These are phyloP conservation scores for Paedocypris sp. DNA, from an alignment of 2,113 vertebrate genomes.

Conservation along the genomic window DNA sequence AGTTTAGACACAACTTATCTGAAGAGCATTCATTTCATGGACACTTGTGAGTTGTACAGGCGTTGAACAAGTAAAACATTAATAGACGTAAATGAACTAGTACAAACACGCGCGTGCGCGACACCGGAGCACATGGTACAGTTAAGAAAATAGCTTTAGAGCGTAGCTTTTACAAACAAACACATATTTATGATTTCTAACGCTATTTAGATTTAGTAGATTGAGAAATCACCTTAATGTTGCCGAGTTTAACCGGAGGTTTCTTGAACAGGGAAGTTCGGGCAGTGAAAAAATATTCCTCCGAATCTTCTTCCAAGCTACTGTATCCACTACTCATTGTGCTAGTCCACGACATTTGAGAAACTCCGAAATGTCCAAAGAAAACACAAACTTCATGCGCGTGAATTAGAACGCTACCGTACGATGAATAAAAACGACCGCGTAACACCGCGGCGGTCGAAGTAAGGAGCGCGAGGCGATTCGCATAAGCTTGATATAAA, in stretches of 20 bases:
- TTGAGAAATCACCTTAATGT: slow-evolving; percentile 65
- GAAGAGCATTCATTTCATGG: neutral
- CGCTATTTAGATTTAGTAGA: slow-evolving; percentile 26
- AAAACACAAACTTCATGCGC: neutral
- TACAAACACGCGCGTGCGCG: no score
- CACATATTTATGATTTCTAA: neutral
- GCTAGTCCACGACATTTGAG: slow-evolving; percentile 77
- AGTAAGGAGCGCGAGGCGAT: no score
- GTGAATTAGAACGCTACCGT: neutral
- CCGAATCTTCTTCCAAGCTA: slow-evolving; percentile 89
- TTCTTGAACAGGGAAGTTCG: slow-evolving; percentile 89
- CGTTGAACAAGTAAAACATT: neutral
- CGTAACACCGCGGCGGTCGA: neutral
- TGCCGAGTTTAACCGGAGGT: slow-evolving; percentile 66
- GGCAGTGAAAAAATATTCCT: slow-evolving; percentile 95
- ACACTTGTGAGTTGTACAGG: neutral
- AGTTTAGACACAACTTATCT: no score
- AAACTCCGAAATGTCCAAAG: slow-evolving; percentile 44
- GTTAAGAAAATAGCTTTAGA: no score
- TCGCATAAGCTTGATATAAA: no score
- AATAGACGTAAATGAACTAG: no score
- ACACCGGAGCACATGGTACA: no score
- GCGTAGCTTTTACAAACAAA: neutral
- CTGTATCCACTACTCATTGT: slow-evolving; percentile 98
- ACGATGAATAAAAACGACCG: neutral